Percentiles rank a stretch among this genome's conserved stretches.
Evolutionary conservation across 2,797 vertebrate species (phyloP).

Genomic region (Podarcis lilfordi): DNA sequence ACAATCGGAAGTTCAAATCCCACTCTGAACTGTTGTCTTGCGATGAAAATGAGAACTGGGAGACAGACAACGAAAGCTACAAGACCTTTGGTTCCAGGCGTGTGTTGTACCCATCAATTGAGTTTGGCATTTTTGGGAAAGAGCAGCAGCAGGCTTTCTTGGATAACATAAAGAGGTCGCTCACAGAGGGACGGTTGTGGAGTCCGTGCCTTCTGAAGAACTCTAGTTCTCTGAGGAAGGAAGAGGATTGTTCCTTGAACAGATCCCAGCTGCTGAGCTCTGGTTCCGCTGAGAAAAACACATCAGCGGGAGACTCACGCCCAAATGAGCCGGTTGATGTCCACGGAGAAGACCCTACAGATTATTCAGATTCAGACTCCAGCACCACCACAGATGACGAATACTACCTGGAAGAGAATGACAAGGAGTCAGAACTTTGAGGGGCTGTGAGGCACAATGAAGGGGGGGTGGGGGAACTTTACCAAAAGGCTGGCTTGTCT

Average conservation of each 20-base stretch:
- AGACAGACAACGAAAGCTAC: background rate
- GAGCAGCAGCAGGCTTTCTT: slow-evolving; percentile 80
- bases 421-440: slow-evolving; percentile 93
- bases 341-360: slow-evolving; percentile 73
- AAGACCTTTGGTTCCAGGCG: slow-evolving; percentile 59
- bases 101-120: slow-evolving; percentile 73
- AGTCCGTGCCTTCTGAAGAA: slow-evolving; percentile 80
- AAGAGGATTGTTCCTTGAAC: slow-evolving; percentile 44
- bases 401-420: slow-evolving; percentile 88
- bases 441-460: background rate
- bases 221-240: slow-evolving; percentile 71
- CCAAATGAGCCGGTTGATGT: slow-evolving; percentile 75
- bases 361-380: slow-evolving; percentile 84
- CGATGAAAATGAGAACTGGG: slow-evolving; percentile 77
- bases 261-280: slow-evolving; percentile 63
- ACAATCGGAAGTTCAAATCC: slow-evolving; percentile 72
- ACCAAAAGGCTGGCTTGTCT: fast-evolving
- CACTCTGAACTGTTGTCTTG: slow-evolving; percentile 75
- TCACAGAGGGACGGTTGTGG: slow-evolving; percentile 80
- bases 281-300: slow-evolving; percentile 64
- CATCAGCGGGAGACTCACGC: slow-evolving; percentile 71
- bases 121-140: slow-evolving; percentile 82
- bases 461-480: background rate
- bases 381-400: slow-evolving; percentile 94
- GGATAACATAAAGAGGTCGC: slow-evolving; percentile 80